These are phyloP conservation scores for Paracyprichromis sp. DNA, from an alignment of 2,113 vertebrate species.

Conservation along the genomic window DNA sequence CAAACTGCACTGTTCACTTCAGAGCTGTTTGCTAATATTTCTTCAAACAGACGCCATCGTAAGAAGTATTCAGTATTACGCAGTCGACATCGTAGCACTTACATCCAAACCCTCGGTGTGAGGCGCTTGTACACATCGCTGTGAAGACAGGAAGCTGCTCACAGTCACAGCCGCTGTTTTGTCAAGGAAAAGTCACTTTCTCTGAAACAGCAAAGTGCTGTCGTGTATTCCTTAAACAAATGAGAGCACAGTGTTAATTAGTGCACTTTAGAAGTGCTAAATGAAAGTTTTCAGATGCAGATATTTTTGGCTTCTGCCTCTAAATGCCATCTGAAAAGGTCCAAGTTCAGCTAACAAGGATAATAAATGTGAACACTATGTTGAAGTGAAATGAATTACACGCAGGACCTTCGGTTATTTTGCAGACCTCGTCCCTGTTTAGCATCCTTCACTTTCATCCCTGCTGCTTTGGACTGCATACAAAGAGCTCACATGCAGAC, in stretches of 20 bases:
- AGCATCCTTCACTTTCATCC: not conserved
- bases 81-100: not conserved
- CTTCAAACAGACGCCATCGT: not conserved
- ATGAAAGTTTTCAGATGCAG: not conserved
- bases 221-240: not conserved
- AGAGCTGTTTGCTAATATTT: not conserved
- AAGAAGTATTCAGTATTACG: accelerated
- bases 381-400: not conserved
- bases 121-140: accelerated
- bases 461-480: not conserved
- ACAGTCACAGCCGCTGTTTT: accelerated
- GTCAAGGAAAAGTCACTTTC: accelerated
- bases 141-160: not conserved
- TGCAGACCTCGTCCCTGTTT: not conserved
- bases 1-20: not conserved
- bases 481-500: not conserved
- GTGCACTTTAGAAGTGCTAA: not conserved
- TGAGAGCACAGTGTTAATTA: not conserved
- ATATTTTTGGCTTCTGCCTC: not conserved
- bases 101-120: not conserved
- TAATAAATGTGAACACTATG: not conserved
- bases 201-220: not conserved
- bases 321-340: not conserved
- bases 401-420: not conserved
- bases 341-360: not conserved